Evolutionary conservation across 2,113 vertebrate genomes (phyloP), one percentile per base, ranked within the genome.

Genomic region (Hipposideros armiger): DNA sequence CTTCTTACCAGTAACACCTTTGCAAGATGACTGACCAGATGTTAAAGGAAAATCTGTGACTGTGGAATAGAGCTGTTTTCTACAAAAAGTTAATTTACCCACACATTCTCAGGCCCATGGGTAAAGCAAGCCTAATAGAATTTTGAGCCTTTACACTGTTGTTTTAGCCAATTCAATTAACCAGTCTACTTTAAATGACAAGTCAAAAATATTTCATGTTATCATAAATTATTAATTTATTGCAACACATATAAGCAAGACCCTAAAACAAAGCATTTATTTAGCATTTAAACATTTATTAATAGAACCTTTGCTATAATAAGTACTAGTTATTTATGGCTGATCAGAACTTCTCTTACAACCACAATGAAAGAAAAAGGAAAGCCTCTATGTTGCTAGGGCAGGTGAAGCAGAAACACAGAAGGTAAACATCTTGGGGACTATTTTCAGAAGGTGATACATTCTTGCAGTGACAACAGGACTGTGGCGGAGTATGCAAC

Each of bases 371-470:
- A 91, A 81, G 28, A 50, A 97, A 90, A 30, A 42, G n/a, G 50
- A 94, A 70, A 92, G 26, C 30, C 17, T 78, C 28, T 10, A 36
- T 77, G 83, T 92, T 98, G 77, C 95, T 97, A 96, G 81, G 87
- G 89, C 96, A 98, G 97, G 87, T 94, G 97, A 95, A 92, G 64
- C 96, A 93, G 94, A 96, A 95, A 95, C 0, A 0, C 97, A 98
- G 97, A 97, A 91, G 83, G 97, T 97, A 97, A 94, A 96, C 84
- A 98, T 97, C 78, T 94, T 98, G 97, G 90, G 82, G 96, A 97
- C 96, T 98, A 97, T 98, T 98, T 98, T 98, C 97, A 98, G 98
- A 97, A 98, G 93, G 93, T 96, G 96, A 94, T 88, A 97, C 95
- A 60, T 97, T 98, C 97, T 97, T 97, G 91, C 92, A 96, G 96